Conservation (phyloP, 2,797 vertebrate species). For the Urocyon cinereoargenteus region DNA sequence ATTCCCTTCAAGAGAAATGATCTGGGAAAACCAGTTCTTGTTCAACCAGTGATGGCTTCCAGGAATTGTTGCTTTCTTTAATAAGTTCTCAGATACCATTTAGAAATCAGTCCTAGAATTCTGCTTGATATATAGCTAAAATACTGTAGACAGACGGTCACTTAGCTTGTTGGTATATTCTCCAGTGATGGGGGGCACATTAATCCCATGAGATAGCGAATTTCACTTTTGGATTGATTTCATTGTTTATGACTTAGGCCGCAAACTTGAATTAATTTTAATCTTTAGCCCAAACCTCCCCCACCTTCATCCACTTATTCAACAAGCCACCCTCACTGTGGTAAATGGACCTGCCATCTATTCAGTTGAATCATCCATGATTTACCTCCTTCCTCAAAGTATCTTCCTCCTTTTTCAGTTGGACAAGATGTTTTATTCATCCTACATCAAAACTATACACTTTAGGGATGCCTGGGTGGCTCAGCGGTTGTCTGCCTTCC, state of each 20-base stretch:
- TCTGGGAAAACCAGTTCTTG: slow-evolving; percentile 5
- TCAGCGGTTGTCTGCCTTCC: too few species aligned
- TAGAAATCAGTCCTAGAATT: slow-evolving; percentile 23
- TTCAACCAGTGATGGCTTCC: not conserved
- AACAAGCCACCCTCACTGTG: not conserved
- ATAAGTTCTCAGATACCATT: not conserved
- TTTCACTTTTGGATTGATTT: not conserved
- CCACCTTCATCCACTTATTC: not conserved
- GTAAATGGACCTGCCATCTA: not conserved
- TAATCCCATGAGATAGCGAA: not conserved
- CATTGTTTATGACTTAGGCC: not conserved
- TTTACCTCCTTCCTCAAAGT: not conserved
- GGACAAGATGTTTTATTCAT: not conserved
- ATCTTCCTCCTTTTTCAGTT: not conserved
- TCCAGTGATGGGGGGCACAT: not conserved
- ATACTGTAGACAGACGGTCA: not conserved
- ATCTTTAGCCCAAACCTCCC: not conserved
- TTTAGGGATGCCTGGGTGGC: not conserved
- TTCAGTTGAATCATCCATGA: not conserved
- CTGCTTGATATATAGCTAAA: not conserved
- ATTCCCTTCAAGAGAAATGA: slow-evolving; percentile 19
- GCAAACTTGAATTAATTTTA: not conserved
- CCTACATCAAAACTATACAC: not conserved
- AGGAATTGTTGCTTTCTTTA: slow-evolving; percentile 15
- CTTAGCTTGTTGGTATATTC: not conserved